These are phyloP conservation scores for Paedocypris sp. DNA, from an alignment of 2,113 vertebrate genomes.

Conservation along the genomic window DNA sequence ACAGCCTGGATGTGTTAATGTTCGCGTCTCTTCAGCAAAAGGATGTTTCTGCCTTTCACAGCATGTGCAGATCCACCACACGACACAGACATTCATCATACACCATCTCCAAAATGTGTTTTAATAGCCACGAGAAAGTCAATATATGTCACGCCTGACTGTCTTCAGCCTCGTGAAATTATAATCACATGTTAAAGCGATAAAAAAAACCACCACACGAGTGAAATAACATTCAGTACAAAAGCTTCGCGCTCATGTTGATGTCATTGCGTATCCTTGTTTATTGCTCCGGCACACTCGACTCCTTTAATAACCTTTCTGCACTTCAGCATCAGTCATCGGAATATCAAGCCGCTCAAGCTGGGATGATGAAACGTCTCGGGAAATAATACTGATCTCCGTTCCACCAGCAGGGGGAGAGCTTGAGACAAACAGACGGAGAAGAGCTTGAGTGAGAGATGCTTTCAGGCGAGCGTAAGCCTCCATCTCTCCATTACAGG, in stretches of 20 bases:
- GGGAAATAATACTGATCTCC: background rate
- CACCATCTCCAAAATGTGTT: too few species aligned
- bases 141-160: conserved; percentile 18
- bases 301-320: conserved; percentile 35
- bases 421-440: background rate
- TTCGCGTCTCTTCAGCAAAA: background rate
- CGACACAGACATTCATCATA: background rate
- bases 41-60: conserved; percentile 4
- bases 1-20: conserved; percentile 17
- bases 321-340: conserved; percentile 36
- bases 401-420: conserved; percentile 30
- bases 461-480: conserved; percentile 28
- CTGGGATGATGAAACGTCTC: conserved; percentile 11
- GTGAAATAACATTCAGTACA: conserved; percentile 23
- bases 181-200: conserved; percentile 13
- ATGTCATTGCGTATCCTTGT: conserved; percentile 24
- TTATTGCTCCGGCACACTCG: conserved; percentile 28
- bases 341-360: conserved; percentile 23
- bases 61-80: conserved; percentile 9
- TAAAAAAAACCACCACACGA: background rate
- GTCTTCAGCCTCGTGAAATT: background rate
- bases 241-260: conserved; percentile 11
- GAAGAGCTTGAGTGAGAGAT: conserved; percentile 17
- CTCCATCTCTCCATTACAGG: conserved; percentile 23
- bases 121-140: conserved; percentile 19